These are phyloP conservation scores for Mirza zaza DNA, from an alignment of 2,113 vertebrate genomes.

Conservation along the genomic window DNA sequence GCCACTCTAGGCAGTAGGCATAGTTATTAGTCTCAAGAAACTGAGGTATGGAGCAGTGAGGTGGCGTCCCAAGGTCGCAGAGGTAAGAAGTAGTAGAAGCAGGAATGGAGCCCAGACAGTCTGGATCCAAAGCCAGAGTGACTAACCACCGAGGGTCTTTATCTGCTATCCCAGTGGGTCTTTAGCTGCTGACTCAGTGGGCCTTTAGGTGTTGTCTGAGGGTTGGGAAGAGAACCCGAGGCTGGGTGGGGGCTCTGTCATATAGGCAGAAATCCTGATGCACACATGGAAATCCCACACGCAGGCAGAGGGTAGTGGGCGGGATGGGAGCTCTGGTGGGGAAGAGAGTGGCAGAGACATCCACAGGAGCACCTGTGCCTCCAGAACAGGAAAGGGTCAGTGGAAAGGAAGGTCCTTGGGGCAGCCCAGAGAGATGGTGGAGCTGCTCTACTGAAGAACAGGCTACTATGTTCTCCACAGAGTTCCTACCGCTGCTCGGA, in stretches of 20 bases:
- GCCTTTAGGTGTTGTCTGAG: neutral
- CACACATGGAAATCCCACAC: neutral
- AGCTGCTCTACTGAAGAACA: neutral
- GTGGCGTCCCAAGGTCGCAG: neutral
- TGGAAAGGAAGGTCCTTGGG: neutral
- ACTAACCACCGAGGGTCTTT: neutral
- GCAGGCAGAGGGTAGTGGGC: neutral
- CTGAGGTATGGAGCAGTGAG: neutral
- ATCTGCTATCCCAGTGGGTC: neutral
- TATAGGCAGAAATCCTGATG: too few relatives aligned
- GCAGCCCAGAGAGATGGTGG: neutral
- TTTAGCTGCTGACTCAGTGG: too few relatives aligned
- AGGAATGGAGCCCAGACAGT: neutral
- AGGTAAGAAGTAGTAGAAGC: neutral
- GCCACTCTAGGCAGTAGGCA: neutral
- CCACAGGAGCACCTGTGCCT: neutral
- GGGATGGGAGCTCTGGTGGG: neutral
- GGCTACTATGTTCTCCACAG: neutral
- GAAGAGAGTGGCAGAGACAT: neutral
- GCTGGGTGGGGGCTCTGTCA: too few relatives aligned
- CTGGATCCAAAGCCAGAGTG: neutral
- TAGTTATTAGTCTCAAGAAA: neutral
- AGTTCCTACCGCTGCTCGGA: neutral
- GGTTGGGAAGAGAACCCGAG: too few relatives aligned
- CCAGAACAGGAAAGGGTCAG: neutral